phyloP scores from a whole-genome alignment of 2,888 invertebrate species.

The Tetragonisca angustula region DNA sequence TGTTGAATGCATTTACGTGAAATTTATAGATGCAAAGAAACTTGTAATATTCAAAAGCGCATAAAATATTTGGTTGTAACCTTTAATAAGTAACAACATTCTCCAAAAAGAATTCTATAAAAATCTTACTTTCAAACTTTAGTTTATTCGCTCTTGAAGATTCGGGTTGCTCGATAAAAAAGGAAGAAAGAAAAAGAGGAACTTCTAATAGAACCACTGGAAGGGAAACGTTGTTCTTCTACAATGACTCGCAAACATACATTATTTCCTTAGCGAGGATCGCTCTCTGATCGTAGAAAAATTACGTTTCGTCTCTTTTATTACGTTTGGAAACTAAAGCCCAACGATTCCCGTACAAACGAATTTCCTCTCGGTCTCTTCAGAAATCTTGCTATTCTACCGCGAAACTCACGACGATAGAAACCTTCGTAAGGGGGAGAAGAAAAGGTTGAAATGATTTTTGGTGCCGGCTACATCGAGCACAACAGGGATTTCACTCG shows the following conservation, averaged over 20 bases:
- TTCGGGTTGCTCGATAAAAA: too few relatives aligned
- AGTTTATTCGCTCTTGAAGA: too few relatives aligned
- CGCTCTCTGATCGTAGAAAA: constrained; percentile 51
- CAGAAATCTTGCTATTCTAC: constrained; percentile 50
- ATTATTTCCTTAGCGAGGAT: constrained; percentile 72
- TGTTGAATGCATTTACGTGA: too few relatives aligned
- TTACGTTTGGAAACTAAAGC: constrained; percentile 65
- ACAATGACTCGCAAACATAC: constrained; percentile 72
- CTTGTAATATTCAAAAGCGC: too few relatives aligned
- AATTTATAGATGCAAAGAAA: too few relatives aligned
- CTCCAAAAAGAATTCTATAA: too few relatives aligned
- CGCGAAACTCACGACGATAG: constrained; percentile 44
- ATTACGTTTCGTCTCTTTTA: constrained; percentile 69
- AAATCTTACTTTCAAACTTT: too few relatives aligned
- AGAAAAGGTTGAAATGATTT: neutral
- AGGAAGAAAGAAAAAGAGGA: too few relatives aligned
- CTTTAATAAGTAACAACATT: too few relatives aligned
- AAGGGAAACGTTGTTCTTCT: too few relatives aligned
- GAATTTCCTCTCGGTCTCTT: constrained; percentile 59
- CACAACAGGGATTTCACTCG: neutral
- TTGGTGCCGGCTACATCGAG: neutral
- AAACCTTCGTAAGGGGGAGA: constrained; percentile 4
- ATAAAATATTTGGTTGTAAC: too few relatives aligned
- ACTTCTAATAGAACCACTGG: too few relatives aligned
- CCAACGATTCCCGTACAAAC: constrained; percentile 63